phyloP scores from a whole-genome alignment of 2,888 invertebrate genomes.

The Coenonympha arcania region DNA sequence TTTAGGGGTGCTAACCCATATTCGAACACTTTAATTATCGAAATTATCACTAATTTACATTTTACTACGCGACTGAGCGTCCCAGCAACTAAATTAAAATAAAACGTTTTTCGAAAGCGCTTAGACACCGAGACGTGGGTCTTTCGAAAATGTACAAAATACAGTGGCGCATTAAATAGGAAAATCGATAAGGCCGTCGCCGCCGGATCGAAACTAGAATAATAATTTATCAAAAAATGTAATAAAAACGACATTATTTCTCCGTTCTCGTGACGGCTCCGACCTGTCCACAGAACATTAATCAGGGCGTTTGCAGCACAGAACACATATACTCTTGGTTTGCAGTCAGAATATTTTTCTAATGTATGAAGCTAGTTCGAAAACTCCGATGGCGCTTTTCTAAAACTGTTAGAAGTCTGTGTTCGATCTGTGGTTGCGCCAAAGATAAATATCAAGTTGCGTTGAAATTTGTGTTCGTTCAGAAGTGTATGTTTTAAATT shows the following conservation, averaged over 20 bases:
- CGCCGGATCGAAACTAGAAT: conserved; percentile 66
- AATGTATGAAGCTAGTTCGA: too few relatives aligned
- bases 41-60: conserved; percentile 73
- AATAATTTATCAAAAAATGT: conserved; percentile 74
- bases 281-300: too few relatives aligned
- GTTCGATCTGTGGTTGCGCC: too few relatives aligned
- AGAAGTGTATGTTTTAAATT: too few relatives aligned
- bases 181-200: conserved; percentile 70
- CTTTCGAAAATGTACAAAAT: conserved; percentile 71
- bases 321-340: too few relatives aligned
- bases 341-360: too few relatives aligned
- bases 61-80: too few relatives aligned
- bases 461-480: too few relatives aligned
- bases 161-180: conserved; percentile 66
- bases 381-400: too few relatives aligned
- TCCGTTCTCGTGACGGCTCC: conserved; percentile 62
- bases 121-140: conserved; percentile 59
- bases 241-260: conserved; percentile 75
- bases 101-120: conserved; percentile 73
- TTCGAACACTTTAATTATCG: conserved; percentile 69
- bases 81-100: conserved; percentile 63
- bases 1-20: conserved; percentile 65
- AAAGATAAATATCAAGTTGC: too few relatives aligned
- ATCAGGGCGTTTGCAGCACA: too few relatives aligned
- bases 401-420: too few relatives aligned